Percentiles rank a stretch among this genome's conserved stretches.
Conservation (phyloP, 2,888 invertebrate species). For the Caenorhabditis panamensis region DNA sequence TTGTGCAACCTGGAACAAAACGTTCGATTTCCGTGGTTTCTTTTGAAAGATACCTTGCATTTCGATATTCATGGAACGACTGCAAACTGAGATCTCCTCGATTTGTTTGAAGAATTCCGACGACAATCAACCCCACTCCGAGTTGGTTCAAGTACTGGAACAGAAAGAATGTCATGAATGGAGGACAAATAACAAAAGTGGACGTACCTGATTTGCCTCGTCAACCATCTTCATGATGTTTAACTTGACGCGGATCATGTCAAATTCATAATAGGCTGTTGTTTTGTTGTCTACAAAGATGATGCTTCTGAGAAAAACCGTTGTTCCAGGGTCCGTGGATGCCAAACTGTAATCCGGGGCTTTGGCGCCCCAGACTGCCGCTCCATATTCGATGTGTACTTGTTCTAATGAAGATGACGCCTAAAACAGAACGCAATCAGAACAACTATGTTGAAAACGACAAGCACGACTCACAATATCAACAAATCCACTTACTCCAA, state of each 20-base stretch:
- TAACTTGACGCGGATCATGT: conserved; percentile 69
- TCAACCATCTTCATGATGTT: conserved; percentile 76
- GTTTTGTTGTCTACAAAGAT: conserved; percentile 64
- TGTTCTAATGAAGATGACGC: conserved; percentile 25
- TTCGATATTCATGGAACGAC: conserved; percentile 77
- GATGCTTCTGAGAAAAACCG: conserved; percentile 52
- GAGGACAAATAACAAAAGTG: background rate
- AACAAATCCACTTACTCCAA: conserved; percentile 21
- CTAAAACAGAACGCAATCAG: background rate
- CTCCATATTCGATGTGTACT: conserved; percentile 54
- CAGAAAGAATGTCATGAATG: background rate
- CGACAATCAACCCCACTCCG: conserved; percentile 74
- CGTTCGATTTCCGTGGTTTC: background rate
- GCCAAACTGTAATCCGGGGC: conserved; percentile 75
- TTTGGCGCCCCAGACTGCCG: conserved; percentile 80
- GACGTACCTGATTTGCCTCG: conserved; percentile 74
- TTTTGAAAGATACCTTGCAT: conserved; percentile 56
- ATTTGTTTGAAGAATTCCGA: conserved; percentile 76
- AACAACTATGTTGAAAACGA: background rate
- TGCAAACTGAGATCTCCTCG: conserved; percentile 77
- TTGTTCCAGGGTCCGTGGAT: conserved; percentile 34
- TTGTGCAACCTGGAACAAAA: conserved; percentile 60
- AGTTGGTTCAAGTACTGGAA: conserved; percentile 79
- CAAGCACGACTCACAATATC: conserved; percentile 1
- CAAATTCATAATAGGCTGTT: conserved; percentile 77